phyloP scores from a whole-genome alignment of 2,113 vertebrate genomes.

The Melospiza melodia region DNA sequence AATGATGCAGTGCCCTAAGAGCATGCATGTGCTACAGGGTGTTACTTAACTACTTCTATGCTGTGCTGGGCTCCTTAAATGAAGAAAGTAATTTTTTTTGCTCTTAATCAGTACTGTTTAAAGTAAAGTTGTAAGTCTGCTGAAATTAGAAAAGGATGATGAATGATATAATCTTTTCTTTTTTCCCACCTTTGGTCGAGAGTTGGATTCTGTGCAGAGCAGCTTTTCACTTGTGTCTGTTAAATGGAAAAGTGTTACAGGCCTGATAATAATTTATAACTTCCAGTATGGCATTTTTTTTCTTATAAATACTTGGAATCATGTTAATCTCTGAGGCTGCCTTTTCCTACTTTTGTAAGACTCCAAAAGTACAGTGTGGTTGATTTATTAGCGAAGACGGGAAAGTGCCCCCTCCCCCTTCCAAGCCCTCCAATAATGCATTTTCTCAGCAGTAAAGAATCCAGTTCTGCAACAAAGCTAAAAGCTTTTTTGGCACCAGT shows the following conservation, averaged over 20 bases:
- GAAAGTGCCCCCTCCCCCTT: constrained; percentile 72
- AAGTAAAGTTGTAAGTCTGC: constrained; percentile 12
- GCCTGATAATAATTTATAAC: constrained; percentile 75
- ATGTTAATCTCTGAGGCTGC: constrained; percentile 71
- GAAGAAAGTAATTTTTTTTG: not conserved
- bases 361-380: constrained; percentile 71
- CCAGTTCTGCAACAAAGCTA: constrained; percentile 85
- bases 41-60: not conserved
- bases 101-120: constrained; percentile 11
- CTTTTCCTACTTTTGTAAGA: constrained; percentile 67
- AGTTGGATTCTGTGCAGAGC: constrained; percentile 31
- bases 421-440: constrained; percentile 82
- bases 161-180: constrained; percentile 19
- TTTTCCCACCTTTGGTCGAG: constrained; percentile 32
- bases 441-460: constrained; percentile 87
- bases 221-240: constrained; percentile 58
- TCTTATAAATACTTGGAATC: constrained; percentile 74
- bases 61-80: not conserved
- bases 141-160: constrained; percentile 14
- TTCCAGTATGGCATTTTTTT: constrained; percentile 71
- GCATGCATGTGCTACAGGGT: not conserved
- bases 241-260: constrained; percentile 58
- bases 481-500: constrained; percentile 88
- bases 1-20: not conserved
- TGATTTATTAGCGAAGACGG: constrained; percentile 81